These are phyloP conservation scores for Chouioia cunea DNA, from an alignment of 2,888 invertebrate genomes.

Conservation along the genomic window DNA sequence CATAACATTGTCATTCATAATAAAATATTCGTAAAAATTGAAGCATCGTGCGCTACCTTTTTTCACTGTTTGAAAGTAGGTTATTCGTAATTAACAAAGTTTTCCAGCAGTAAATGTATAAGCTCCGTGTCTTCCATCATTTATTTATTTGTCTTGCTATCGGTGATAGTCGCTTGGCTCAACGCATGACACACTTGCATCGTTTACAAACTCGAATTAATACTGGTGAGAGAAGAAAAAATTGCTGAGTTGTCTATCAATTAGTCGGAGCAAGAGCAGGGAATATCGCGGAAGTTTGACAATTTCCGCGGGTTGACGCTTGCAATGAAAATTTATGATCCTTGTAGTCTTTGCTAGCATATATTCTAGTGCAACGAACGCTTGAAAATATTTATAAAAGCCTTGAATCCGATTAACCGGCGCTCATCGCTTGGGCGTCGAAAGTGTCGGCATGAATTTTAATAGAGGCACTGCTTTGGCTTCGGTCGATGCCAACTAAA, in stretches of 20 bases:
- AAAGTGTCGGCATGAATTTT: slow-evolving; percentile 23
- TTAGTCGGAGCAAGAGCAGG: slow-evolving; percentile 17
- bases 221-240: neutral
- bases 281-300: slow-evolving; percentile 23
- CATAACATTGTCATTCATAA: too few relatives aligned
- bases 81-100: slow-evolving; percentile 42
- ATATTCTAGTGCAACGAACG: neutral
- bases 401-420: slow-evolving; percentile 35
- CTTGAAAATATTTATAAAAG: slow-evolving; percentile 34
- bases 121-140: slow-evolving; percentile 30
- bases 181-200: neutral
- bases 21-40: slow-evolving; percentile 7
- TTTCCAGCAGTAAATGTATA: slow-evolving; percentile 7
- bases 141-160: neutral
- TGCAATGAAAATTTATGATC: slow-evolving; percentile 24
- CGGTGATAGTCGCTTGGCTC: neutral
- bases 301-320: slow-evolving; percentile 15
- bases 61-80: slow-evolving; percentile 12
- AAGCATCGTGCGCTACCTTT: slow-evolving; percentile 9
- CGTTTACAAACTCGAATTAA: neutral
- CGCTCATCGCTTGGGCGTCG: neutral
- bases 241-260: slow-evolving; percentile 32
- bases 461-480: neutral
- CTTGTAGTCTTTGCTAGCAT: too few relatives aligned
- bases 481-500: neutral